Base-by-base conservation (phyloP, 2,113 vertebrate genomes). In the Lipotes vexillifer region DNA sequence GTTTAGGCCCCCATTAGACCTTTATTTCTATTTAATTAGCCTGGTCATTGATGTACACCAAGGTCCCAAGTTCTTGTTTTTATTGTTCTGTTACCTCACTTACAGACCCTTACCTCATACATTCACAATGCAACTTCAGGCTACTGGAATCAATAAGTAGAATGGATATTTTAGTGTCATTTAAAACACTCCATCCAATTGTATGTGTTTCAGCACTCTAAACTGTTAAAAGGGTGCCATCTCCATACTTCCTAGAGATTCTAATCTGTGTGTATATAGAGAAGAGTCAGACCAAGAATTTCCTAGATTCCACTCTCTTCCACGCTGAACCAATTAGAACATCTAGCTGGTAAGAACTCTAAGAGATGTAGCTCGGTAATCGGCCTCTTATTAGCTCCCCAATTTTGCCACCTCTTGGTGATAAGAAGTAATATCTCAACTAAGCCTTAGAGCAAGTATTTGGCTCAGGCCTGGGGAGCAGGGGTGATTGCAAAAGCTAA, bases 21-120 rank as follows among this genome's bases (percentile, higher is more conserved):
- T 90, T 89, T 27, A 61, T 13, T 94, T 94, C 82, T 84, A 87
- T 65, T 46, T 88, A 38, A 92, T 95, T 87, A 75, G 61, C 72
- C 31, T 61, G 17, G 69, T 94, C 14, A 61, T 20, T 61, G 38
- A 94, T 77, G 14, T 69, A 88, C 25, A 83, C 27, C n/a, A 94
- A 65, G 7, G 25, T 49, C 18, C 33, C 21, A 84, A 85, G 10
- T 38, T 92, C 46, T 36, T 72, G 84, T 61, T 92, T 59, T 41
- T 29, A 63, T 74, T 85, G 36, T 74, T 95, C 31, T 74, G 33
- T 49, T 87, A 80, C 21, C 6, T 66, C 57, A 87, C 31, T 88
- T 87, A 85, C 10, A 66, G 33, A 0, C 20, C 27, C 41, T 93
- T 69, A 36, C 33, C 15, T 77, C 66, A 77, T 12, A 85, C 25